Evolutionary conservation across 2,113 vertebrate genomes (phyloP), one percentile per base, ranked within the genome.

Genomic region (Meleagris gallopavo): DNA sequence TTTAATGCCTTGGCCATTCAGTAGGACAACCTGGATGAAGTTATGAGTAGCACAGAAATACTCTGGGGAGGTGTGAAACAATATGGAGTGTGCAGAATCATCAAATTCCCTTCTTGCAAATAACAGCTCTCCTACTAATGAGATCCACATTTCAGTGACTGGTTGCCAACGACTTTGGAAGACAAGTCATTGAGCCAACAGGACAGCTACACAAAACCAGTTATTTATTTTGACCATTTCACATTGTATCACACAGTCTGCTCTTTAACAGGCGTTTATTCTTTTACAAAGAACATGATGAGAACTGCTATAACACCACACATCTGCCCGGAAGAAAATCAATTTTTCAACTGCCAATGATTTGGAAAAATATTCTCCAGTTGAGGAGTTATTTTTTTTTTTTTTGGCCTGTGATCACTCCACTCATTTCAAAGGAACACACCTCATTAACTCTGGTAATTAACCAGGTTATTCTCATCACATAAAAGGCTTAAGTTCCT

Each of bases 401-500:
- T 27, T 55, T 52, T 43, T 79, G 85, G 85, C 54, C 48, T 85
- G 18, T 92, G 81, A 95, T 95, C 83, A 61, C 25, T 72, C 58
- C 11, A 4, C 61, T 93, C 75, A 40, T 40, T 85, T 91, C 82
- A 76, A 95, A 93, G 54, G 16, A 91, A 89, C 13, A 54, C 58
- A 85, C 50, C 74, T 89, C 93, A 96, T 93, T 96, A 96, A 95
- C 90, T 75, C 87, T 40, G 40, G 61, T 73, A 95, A 96, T 96
- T 96, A 96, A 89, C 87, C 89, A 84, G 81, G 87, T 95, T 94
- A 93, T 96, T 94, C 89, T 95, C 82, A 89, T 89, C 82, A 91
- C 74, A 87, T 93, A 89, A 93, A 79, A 94, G 78, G 87, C 72
- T 89, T 87, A 91, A 93, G 71, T 83, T 91, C 79, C 82, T 87